A percentile compares a stretch with the other conserved stretches of the same genome.
Evolutionary conservation across 2,113 vertebrate species (phyloP).

Genomic region (Chloebia gouldiae): DNA sequence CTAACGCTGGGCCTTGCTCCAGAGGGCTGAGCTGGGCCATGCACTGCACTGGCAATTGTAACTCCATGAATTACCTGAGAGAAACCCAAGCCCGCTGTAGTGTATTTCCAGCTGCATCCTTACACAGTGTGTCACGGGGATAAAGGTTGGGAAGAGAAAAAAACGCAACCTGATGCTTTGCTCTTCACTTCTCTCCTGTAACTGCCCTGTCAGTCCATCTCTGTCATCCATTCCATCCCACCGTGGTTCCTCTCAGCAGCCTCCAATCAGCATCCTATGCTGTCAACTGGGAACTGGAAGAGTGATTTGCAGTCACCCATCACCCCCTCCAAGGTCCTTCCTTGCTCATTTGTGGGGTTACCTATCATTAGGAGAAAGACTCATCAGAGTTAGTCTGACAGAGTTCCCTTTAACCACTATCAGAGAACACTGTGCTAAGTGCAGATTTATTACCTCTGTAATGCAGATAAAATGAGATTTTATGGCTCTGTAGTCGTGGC

Average conservation of each 20-base stretch:
- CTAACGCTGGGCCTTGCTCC: rapidly evolving
- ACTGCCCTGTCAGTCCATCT: background rate
- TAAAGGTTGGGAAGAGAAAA: background rate
- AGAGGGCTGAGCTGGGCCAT: background rate
- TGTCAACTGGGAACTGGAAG: background rate
- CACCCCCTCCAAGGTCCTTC: background rate
- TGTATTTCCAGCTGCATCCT: background rate
- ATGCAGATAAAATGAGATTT: conserved; percentile 52
- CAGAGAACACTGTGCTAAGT: background rate
- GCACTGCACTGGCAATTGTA: rapidly evolving
- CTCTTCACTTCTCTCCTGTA: background rate
- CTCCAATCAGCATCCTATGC: background rate
- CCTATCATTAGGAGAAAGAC: background rate
- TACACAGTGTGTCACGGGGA: rapidly evolving
- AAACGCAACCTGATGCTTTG: rapidly evolving
- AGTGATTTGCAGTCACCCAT: background rate
- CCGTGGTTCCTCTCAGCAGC: background rate
- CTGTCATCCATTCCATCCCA: background rate
- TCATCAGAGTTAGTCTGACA: background rate
- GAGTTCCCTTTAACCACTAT: background rate
- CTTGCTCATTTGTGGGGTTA: background rate
- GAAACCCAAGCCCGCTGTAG: background rate
- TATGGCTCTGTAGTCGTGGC: conserved; percentile 33
- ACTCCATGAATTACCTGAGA: background rate
- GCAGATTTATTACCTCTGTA: conserved; percentile 40